Evolutionary conservation across 92 coral and sea anemone genomes (phyloP), one percentile per base, ranked within the genome.

Genomic region (Umimayanthus kanabou): DNA sequence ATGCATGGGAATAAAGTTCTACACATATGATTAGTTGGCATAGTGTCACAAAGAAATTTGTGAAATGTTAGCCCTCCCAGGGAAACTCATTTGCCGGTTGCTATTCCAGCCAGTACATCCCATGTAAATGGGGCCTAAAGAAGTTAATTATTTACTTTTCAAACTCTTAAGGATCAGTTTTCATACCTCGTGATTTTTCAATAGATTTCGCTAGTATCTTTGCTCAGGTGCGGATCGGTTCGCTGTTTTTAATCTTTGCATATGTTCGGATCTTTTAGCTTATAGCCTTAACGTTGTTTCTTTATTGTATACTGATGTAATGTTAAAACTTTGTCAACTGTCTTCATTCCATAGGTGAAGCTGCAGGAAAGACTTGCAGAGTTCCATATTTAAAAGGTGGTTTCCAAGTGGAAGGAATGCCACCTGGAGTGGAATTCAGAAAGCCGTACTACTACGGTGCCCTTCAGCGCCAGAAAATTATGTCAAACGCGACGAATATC

Each of bases 401-500:
- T 5, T 92, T 82, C 57, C 64, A 78, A 14, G 92, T 92, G 1
- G 76, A 84, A 40, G 94, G 94, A 57, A 88, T 92, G 45, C 94
- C 92, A 26, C 86, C 82, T 18, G 94, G 92, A 10, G 85, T 92
- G 4, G 39, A 77, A 6, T 89, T 92, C 83, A 92, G 65, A 86
- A 92, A 89, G 76, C 92, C 94, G 0, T 85, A 77, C 80, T 70
- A 81, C 50, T 89, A 92, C 81, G 94, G 94, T n/a, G 65, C 86
- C 1, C 25, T 29, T 16, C 94, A 92, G 71, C 47, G 81, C 5
- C 86, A 77, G 47, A 80, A 80, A 82, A 84, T 92, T 11, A 90
- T 92, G 92, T 74, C 40, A 85, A 69, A 50, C 16, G 88, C 88
- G 70, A 81, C 90, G 50, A 76, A 81, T 72, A 87, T 92, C 76